These are phyloP conservation scores for Orthosia incerta DNA, from an alignment of 2,888 invertebrate genomes.

Conservation along the genomic window DNA sequence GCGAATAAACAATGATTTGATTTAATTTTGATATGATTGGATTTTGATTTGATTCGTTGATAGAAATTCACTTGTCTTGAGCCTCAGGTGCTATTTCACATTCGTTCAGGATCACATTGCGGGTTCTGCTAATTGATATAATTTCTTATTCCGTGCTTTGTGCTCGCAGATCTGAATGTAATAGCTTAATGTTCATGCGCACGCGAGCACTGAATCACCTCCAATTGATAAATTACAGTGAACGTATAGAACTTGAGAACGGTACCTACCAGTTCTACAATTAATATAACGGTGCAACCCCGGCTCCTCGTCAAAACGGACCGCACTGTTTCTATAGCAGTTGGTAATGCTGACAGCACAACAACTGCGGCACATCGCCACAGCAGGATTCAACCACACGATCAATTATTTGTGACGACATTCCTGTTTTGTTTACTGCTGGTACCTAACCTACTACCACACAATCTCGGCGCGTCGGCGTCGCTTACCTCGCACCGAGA, in stretches of 20 bases:
- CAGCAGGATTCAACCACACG: neutral
- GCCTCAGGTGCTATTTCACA: neutral
- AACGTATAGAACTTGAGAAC: neutral
- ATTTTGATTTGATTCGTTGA: too few species aligned
- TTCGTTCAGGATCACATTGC: neutral
- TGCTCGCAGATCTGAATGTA: constrained; percentile 4
- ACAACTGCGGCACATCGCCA: neutral
- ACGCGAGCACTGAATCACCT: constrained; percentile 28
- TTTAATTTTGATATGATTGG: too few species aligned
- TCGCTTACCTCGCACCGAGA: constrained; percentile 31
- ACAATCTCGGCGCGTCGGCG: too few species aligned
- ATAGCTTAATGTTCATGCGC: constrained; percentile 9
- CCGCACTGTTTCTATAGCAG: neutral
- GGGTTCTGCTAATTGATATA: too few species aligned
- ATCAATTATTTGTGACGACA: neutral
- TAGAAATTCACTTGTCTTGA: too few species aligned
- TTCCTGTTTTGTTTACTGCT: too few species aligned
- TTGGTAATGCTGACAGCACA: neutral
- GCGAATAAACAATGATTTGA: too few species aligned
- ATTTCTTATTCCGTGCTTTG: neutral
- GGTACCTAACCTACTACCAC: too few species aligned
- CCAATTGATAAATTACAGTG: constrained; percentile 2
- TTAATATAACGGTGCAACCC: neutral
- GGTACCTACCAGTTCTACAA: neutral
- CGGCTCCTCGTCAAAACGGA: too few species aligned